Conservation (phyloP, 2,797 vertebrate genomes). For the Pipistrellus pipistrellus region DNA sequence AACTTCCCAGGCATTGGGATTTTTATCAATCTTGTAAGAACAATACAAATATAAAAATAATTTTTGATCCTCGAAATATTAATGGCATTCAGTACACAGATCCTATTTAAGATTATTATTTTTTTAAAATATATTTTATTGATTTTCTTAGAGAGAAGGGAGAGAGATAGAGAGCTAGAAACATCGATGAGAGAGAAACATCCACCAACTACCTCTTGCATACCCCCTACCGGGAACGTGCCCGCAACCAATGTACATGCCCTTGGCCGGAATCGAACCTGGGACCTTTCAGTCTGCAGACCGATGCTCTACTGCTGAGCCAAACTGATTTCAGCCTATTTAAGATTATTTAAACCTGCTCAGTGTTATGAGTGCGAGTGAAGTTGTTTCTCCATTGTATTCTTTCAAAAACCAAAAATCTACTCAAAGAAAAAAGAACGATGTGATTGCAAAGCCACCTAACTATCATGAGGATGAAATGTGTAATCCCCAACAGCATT, state of each 20-base stretch:
- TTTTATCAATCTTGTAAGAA: neutral
- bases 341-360: neutral
- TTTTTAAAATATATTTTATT: no score
- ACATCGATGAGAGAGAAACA: no score
- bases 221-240: no score
- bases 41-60: neutral
- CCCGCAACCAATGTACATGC: no score
- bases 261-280: no score
- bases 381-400: neutral
- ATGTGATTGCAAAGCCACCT: neutral
- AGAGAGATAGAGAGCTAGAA: no score
- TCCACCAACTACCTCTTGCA: no score
- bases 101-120: neutral
- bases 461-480: neutral
- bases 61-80: neutral
- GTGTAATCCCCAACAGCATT: neutral
- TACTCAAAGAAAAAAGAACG: neutral
- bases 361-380: neutral
- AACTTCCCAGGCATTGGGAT: neutral
- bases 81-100: neutral
- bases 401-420: neutral
- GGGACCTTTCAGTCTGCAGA: no score
- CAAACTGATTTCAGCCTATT: no score
- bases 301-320: no score
- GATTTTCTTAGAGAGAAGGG: no score